Percentiles rank a stretch among this genome's conserved stretches.
These are phyloP conservation scores for Disparrhopalites patrizii DNA, from an alignment of 2,888 invertebrate species.

Conservation along the genomic window DNA sequence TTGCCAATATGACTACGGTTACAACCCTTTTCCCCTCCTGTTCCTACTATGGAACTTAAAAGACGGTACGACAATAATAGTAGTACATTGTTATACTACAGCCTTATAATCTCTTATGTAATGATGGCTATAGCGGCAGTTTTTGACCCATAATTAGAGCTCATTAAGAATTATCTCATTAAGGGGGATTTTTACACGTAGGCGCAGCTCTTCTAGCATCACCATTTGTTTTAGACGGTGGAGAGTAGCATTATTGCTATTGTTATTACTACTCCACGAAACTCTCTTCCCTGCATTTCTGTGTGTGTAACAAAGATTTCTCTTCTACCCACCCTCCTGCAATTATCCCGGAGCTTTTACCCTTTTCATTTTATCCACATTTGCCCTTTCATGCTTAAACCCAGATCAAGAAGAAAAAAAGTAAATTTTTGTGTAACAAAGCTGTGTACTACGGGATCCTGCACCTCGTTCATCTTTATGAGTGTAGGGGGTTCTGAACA, in stretches of 20 bases:
- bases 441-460: too few relatives aligned
- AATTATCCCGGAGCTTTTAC: background rate
- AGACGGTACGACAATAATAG: too few relatives aligned
- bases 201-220: background rate
- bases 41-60: too few relatives aligned
- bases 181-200: constrained; percentile 11
- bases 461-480: background rate
- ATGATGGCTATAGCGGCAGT: background rate
- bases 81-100: too few relatives aligned
- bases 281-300: background rate
- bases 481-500: background rate
- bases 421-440: background rate
- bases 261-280: background rate
- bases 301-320: background rate
- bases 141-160: constrained; percentile 21
- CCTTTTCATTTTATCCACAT: background rate
- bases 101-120: too few relatives aligned
- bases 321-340: too few relatives aligned
- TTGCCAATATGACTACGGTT: too few relatives aligned
- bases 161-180: constrained; percentile 26
- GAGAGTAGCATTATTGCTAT: background rate
- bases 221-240: background rate
- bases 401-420: background rate
- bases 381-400: background rate
- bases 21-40: background rate